Base-by-base conservation (phyloP, 2,888 invertebrate genomes). In the Melitaea athalia region DNA sequence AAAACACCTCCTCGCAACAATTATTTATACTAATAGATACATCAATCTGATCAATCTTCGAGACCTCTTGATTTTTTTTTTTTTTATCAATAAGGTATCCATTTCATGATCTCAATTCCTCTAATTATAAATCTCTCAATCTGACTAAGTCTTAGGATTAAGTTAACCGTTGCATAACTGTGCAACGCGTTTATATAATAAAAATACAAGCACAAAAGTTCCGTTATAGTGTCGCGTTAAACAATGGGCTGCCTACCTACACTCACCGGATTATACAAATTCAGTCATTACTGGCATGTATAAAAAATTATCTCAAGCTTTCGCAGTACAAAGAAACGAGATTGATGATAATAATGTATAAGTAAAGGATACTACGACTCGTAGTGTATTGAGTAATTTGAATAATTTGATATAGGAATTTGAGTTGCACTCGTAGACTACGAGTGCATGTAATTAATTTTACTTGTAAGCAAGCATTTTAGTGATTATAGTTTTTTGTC, bases 171-270 rank as follows among this genome's bases (percentile, higher is more conserved):
- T 55, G 50, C 67, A 63, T 67, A 67, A 67, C 61, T 52, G 50
- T 49, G 47, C 43, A 43, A 59, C 63, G 59, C 47, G 49, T 64
- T 57, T 31, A 57, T 49, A 31, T 49, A 47, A 10, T 55, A 57
- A 64, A 68, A 64, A 57, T 57, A 57, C 53, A 64, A 60, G 42
- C 42, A 31, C 8, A 55, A 62, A 61, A 61, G 14, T 64, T 60
- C 70, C 64, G 70, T 67, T 70, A 70, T 49, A 62, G 10, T 33
- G 42, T 33, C 42, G 47, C 52, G 43, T 63, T 61, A 70, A 63
- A 70, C 64, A 70, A 70, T 70, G 61, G 60, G 52, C 42, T 67
- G 55, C 70, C 70, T 47, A 70, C 70, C 70, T 47, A 70, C 70
- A 63, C 62, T 42, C 31, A 49, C 52, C 31, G 31, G 50, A 59